These are phyloP conservation scores for Ornithoptera alexandrae DNA, from an alignment of 2,888 invertebrate genomes.

Conservation along the genomic window DNA sequence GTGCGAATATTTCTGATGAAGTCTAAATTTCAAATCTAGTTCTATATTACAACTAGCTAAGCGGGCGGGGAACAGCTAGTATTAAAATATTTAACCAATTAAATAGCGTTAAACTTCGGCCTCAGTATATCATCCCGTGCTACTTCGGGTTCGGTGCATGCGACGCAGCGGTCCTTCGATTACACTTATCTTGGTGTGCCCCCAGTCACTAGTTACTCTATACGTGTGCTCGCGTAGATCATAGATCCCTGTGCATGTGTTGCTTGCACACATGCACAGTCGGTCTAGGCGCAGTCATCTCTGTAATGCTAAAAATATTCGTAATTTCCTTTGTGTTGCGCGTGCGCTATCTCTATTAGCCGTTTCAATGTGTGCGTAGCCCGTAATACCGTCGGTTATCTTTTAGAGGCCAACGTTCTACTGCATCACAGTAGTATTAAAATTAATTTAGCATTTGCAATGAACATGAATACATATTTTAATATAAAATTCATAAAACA, in stretches of 20 bases:
- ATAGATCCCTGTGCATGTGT: conserved; percentile 35
- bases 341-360: conserved; percentile 29
- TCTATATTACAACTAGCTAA: too few relatives aligned
- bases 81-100: conserved; percentile 13
- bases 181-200: conserved; percentile 47
- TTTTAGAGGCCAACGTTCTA: conserved; percentile 29
- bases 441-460: conserved; percentile 12
- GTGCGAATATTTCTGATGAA: too few relatives aligned
- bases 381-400: conserved; percentile 30
- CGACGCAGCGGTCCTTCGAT: conserved; percentile 51
- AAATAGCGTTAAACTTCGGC: conserved; percentile 14
- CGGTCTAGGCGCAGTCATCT: conserved; percentile 44
- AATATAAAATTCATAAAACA: conserved; percentile 2
- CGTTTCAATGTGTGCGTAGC: conserved; percentile 30
- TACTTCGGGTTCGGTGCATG: conserved; percentile 41
- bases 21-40: too few relatives aligned
- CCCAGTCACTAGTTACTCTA: conserved; percentile 44
- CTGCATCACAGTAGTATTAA: conserved; percentile 23
- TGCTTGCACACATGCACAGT: conserved; percentile 37
- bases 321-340: conserved; percentile 56
- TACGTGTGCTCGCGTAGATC: conserved; percentile 48
- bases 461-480: not conserved
- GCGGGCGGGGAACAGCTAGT: not conserved
- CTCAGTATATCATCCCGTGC: conserved; percentile 32
- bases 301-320: conserved; percentile 51